A percentile compares a stretch with the other conserved stretches of the same genome.
Evolutionary conservation across 2,113 vertebrate species (phyloP).

Genomic region (Scophthalmus maximus): DNA sequence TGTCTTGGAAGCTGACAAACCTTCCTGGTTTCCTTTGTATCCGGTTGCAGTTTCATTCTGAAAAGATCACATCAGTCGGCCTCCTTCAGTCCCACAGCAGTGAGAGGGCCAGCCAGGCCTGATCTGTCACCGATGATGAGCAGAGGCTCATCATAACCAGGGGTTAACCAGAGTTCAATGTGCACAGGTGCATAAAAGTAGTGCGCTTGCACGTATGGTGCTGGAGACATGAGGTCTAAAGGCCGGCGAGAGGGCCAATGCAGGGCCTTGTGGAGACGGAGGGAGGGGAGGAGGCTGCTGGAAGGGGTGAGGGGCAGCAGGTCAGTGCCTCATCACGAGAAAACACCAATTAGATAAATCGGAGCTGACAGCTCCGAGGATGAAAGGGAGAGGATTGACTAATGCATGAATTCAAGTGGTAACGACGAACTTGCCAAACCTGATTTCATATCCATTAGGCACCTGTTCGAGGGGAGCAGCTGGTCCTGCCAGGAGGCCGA

Average conservation of each 20-base stretch:
- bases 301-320: slow-evolving; percentile 60
- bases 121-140: slow-evolving; percentile 52
- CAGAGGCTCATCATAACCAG: slow-evolving; percentile 48
- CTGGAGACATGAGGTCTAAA: slow-evolving; percentile 65
- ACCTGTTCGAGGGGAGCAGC: slow-evolving; percentile 71
- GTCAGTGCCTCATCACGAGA: slow-evolving; percentile 79
- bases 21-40: neutral
- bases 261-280: slow-evolving; percentile 35
- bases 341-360: slow-evolving; percentile 86
- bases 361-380: slow-evolving; percentile 77
- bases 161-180: slow-evolving; percentile 77
- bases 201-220: slow-evolving; percentile 53
- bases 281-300: slow-evolving; percentile 46
- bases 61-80: neutral
- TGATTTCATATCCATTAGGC: slow-evolving; percentile 77
- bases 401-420: slow-evolving; percentile 63
- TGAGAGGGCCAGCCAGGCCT: slow-evolving; percentile 40
- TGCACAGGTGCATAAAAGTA: slow-evolving; percentile 70
- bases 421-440: slow-evolving; percentile 59
- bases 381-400: slow-evolving; percentile 77
- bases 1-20: neutral
- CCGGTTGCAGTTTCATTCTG: neutral
- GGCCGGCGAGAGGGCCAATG: slow-evolving; percentile 41
- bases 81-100: slow-evolving; percentile 25
- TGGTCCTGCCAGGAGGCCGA: slow-evolving; percentile 56